Evolutionary conservation across 2,888 invertebrate species (phyloP), one percentile per base, ranked within the genome.

Genomic region (Omphaloscelis lunosa): DNA sequence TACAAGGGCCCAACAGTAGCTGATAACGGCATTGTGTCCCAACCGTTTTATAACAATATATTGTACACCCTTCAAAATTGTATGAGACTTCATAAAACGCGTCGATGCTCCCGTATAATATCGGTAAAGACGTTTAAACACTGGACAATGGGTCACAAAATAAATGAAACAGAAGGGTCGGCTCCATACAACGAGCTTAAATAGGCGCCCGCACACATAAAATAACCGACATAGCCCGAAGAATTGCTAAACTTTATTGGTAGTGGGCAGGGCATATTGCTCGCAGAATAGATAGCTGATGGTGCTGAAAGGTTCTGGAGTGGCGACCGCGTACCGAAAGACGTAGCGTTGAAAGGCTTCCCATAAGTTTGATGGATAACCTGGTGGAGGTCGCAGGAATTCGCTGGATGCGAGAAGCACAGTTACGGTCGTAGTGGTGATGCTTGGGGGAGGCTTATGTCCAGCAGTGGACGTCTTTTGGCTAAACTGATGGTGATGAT

Each of bases 71-170:
- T 27, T 62, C 73, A 70, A 79, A 79, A 79, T 70, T 73, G 56
- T 73, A 51, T 27, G 53, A 59, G 59, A 61, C 41, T 82, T 69
- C 61, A 82, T 82, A 69, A 68, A 80, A 71, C 59, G 71, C 58
- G 59, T 84, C 71, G 58, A n/a, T 82, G 39, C 17, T n/a, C 59
- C 12, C 29, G 45, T 17, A 80, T 68, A 84, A 80, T 82, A 71
- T 71, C 45, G 59, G 9, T 39, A 53, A 27, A 67, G 75, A 71
- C 29, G 39, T 68, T 83, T 56, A 62, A 63, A 80, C 68, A 68
- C 45, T n/a, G 67, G 39, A 79, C 70, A 74, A 84, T 65, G n/a
- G 29, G 29, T 0, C 41, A 79, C 20, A 20, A 15, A 58, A n/a
- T 29, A 27, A 23, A 45, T 41, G 0, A 7, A 11, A 34, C 62